phyloP scores from a whole-genome alignment of 2,797 vertebrate genomes.

The Ctenopoma multispine region DNA sequence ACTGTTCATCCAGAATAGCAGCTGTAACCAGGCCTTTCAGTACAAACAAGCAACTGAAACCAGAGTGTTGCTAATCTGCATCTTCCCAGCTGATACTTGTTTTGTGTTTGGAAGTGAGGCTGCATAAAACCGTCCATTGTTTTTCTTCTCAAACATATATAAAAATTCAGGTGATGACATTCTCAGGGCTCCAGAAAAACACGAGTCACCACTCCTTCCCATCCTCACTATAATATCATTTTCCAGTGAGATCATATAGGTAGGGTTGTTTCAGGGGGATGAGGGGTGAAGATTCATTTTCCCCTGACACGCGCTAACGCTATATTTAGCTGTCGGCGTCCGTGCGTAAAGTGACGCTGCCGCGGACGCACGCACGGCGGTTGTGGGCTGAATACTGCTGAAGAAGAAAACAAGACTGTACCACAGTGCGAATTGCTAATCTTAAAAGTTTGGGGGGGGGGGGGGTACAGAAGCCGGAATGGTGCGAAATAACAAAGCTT shows the following conservation, averaged over 20 bases:
- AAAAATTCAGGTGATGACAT: conserved; percentile 31
- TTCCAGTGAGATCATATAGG: conserved; percentile 40
- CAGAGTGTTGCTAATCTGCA: conserved; percentile 7
- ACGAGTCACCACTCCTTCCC: background rate
- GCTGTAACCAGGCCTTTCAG: conserved; percentile 3
- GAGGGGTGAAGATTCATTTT: conserved; percentile 63
- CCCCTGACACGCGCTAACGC: conserved; percentile 72
- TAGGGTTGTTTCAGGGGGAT: conserved; percentile 47
- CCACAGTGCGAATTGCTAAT: background rate
- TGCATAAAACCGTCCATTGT: conserved; percentile 2
- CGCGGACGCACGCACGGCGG: conserved; percentile 44
- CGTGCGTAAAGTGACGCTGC: conserved; percentile 74
- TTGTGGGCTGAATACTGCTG: conserved; percentile 62
- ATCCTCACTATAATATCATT: conserved; percentile 4
- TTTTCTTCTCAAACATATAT: conserved; percentile 23
- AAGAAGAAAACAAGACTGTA: background rate
- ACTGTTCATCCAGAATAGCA: background rate
- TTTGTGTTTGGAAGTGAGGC: conserved; percentile 19
- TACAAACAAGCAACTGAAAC: conserved; percentile 26
- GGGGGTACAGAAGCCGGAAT: too few species aligned
- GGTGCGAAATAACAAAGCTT: background rate
- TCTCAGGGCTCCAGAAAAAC: conserved; percentile 5
- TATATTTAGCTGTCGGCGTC: conserved; percentile 81
- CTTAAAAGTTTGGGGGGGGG: background rate
- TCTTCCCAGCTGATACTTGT: conserved; percentile 9